phyloP scores from a whole-genome alignment of 2,113 vertebrate genomes.

The Calonectris borealis region DNA sequence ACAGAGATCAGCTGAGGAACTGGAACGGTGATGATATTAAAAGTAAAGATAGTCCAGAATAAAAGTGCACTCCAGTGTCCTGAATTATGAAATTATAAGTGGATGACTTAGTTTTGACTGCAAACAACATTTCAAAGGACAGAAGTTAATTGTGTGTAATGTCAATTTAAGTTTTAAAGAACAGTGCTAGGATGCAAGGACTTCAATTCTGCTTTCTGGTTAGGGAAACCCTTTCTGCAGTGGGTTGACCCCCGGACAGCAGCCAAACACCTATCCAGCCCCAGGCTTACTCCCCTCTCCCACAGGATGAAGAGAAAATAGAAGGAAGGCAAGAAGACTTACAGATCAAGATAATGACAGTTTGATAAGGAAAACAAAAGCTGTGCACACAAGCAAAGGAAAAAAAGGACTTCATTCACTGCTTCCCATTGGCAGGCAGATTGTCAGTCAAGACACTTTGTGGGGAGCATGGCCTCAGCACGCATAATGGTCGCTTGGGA shows the following conservation, averaged over 20 bases:
- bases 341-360: neutral
- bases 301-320: neutral
- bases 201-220: neutral
- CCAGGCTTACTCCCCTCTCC: neutral
- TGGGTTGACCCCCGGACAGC: neutral
- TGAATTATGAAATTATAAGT: neutral
- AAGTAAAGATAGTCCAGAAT: neutral
- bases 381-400: neutral
- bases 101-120: neutral
- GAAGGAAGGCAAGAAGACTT: neutral
- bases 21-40: neutral
- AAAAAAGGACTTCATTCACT: neutral
- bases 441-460: too few species aligned
- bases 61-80: neutral
- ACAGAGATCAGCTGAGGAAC: neutral
- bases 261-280: neutral
- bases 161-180: neutral
- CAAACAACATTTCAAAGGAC: neutral
- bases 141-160: neutral
- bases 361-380: neutral
- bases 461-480: neutral
- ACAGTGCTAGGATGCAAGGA: neutral
- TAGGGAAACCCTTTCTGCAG: neutral
- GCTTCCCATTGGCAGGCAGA: neutral
- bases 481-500: neutral